Evolutionary conservation across 2,888 invertebrate species (phyloP).

Genomic region (Tenthredo livida): DNA sequence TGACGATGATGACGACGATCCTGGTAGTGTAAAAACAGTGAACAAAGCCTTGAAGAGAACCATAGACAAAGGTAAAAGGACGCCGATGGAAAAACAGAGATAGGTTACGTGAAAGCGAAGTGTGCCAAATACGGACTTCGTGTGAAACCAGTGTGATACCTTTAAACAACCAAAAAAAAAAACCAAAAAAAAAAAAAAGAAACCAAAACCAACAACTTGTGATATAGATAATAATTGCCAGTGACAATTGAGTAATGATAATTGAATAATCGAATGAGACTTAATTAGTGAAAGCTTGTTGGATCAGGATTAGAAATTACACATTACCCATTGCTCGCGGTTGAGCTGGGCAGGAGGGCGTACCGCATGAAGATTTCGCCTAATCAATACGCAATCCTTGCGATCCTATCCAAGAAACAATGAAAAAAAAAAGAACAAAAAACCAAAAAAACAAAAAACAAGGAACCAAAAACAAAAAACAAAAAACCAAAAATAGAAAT

Average conservation of each 20-base stretch:
- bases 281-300: constrained; percentile 36
- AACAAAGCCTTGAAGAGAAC: constrained; percentile 67
- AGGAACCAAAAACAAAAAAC: background rate
- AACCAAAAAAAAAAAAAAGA: constrained; percentile 17
- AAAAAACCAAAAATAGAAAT: background rate
- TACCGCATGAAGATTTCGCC: constrained; percentile 57
- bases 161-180: constrained; percentile 15
- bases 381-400: constrained; percentile 35
- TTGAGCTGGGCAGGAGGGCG: constrained; percentile 62
- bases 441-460: background rate
- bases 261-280: constrained; percentile 31
- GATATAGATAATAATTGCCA: constrained; percentile 42
- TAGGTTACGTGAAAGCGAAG: constrained; percentile 70
- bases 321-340: constrained; percentile 58
- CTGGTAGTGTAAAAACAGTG: constrained; percentile 60
- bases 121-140: constrained; percentile 58
- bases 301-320: constrained; percentile 47
- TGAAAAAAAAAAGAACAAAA: background rate
- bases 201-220: constrained; percentile 23
- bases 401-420: background rate
- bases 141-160: constrained; percentile 52
- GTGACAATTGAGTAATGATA: constrained; percentile 32
- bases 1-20: constrained; percentile 80
- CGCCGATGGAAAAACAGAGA: constrained; percentile 71
- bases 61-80: constrained; percentile 74